Conservation (phyloP, 2,113 vertebrate genomes). For the Calidris pygmaea region DNA sequence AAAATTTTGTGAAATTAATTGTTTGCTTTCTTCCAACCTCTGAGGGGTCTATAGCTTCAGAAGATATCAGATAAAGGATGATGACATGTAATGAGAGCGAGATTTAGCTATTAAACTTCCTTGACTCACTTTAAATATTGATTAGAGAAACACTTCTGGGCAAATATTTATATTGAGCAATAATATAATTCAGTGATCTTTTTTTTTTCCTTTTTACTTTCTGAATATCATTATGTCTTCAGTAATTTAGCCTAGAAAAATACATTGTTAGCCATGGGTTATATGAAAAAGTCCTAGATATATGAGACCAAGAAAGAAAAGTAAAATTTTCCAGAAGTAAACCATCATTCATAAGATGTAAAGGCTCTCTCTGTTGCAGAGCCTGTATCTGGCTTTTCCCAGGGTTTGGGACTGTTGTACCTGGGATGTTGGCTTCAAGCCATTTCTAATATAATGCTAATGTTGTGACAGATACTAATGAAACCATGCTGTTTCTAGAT, state of each 20-base stretch:
- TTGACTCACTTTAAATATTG: slow-evolving; percentile 69
- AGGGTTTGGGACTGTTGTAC: neutral
- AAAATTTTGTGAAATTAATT: slow-evolving; percentile 59
- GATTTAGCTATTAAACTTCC: slow-evolving; percentile 60
- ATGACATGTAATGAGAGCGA: slow-evolving; percentile 61
- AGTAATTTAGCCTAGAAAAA: slow-evolving; percentile 32
- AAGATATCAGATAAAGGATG: slow-evolving; percentile 52
- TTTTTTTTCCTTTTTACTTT: neutral
- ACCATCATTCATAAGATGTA: neutral
- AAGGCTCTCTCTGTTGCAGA: neutral
- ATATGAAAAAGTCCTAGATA: neutral
- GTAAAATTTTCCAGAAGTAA: neutral
- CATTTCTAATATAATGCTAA: slow-evolving; percentile 33
- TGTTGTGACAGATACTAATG: slow-evolving; percentile 51
- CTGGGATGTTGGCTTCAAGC: slow-evolving; percentile 6
- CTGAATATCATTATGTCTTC: slow-evolving; percentile 33
- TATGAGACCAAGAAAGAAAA: neutral
- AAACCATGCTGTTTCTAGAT: slow-evolving; percentile 55
- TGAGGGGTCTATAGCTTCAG: slow-evolving; percentile 50
- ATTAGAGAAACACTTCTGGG: slow-evolving; percentile 66
- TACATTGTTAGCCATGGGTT: neutral
- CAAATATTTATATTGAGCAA: slow-evolving; percentile 66
- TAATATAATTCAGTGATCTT: slow-evolving; percentile 13
- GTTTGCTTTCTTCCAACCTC: slow-evolving; percentile 56
- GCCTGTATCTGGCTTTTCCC: neutral